phyloP scores from a whole-genome alignment of 2,797 vertebrate species.

The Protosalanx chinensis region DNA sequence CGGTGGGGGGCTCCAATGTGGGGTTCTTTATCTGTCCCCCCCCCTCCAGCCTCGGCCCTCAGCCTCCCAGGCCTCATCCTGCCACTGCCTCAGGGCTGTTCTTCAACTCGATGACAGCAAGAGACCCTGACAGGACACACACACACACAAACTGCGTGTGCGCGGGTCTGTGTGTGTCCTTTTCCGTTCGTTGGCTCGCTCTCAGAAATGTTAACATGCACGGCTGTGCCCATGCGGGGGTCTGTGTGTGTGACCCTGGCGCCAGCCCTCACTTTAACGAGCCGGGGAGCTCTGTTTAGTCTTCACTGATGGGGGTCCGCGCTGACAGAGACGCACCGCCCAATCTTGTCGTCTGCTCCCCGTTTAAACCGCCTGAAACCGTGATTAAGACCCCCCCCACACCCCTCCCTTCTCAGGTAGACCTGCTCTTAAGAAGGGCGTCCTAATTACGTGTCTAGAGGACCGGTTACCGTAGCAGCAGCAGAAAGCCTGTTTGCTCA shows the following conservation, averaged over 20 bases:
- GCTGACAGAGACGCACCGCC: conserved; percentile 59
- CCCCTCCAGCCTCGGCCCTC: too few species aligned
- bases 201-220: conserved; percentile 35
- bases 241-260: conserved; percentile 46
- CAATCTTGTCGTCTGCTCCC: conserved; percentile 68
- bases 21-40: too few species aligned
- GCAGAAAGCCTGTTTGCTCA: too few species aligned
- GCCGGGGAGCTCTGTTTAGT: conserved; percentile 66
- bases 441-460: not conserved
- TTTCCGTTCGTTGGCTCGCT: conserved; percentile 28
- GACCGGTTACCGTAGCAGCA: not conserved
- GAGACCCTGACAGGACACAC: conserved; percentile 1
- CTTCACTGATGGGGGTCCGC: conserved; percentile 57
- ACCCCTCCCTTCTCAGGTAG: not conserved
- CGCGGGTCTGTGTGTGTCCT: not conserved
- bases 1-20: too few species aligned
- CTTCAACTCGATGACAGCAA: not conserved
- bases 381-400: conserved; percentile 20
- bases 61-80: not conserved
- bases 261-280: conserved; percentile 64
- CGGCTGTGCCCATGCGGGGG: conserved; percentile 18
- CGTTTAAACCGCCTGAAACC: conserved; percentile 61
- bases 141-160: not conserved
- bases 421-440: too few species aligned
- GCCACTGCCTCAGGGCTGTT: too few species aligned